phyloP scores from a whole-genome alignment of 2,113 vertebrate species.

The Cacatua alba region DNA sequence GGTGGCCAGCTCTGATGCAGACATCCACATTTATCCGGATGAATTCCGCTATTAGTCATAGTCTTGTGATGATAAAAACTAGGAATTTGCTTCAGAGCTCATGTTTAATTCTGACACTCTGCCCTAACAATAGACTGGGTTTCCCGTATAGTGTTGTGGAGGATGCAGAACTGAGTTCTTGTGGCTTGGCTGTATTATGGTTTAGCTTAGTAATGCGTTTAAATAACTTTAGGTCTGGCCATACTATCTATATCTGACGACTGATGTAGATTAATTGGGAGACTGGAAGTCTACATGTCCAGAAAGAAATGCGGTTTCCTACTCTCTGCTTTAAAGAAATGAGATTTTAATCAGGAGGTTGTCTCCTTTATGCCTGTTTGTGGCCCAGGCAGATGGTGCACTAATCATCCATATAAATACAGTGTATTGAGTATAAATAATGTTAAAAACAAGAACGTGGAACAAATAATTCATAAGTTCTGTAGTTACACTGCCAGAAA shows the following conservation, averaged over 20 bases:
- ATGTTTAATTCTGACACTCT: background rate
- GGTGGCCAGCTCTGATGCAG: background rate
- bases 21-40: background rate
- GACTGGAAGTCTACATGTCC: background rate
- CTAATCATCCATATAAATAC: conserved; percentile 21
- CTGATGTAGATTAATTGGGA: conserved; percentile 36
- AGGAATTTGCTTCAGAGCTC: background rate
- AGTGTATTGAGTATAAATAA: conserved; percentile 18
- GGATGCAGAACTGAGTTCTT: background rate
- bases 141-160: background rate
- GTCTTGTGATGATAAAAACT: background rate
- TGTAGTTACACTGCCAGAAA: background rate
- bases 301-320: background rate
- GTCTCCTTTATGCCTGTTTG: conserved; percentile 4
- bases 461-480: background rate
- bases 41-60: background rate
- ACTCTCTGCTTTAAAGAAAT: background rate
- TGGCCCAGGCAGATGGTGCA: conserved; percentile 10
- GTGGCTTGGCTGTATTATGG: background rate
- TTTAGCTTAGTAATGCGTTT: background rate
- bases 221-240: background rate
- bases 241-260: background rate
- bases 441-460: background rate
- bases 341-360: conserved; percentile 19
- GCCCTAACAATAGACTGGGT: background rate